Evolutionary conservation across 2,113 vertebrate genomes (phyloP).

Genomic region (Centropristis striata): DNA sequence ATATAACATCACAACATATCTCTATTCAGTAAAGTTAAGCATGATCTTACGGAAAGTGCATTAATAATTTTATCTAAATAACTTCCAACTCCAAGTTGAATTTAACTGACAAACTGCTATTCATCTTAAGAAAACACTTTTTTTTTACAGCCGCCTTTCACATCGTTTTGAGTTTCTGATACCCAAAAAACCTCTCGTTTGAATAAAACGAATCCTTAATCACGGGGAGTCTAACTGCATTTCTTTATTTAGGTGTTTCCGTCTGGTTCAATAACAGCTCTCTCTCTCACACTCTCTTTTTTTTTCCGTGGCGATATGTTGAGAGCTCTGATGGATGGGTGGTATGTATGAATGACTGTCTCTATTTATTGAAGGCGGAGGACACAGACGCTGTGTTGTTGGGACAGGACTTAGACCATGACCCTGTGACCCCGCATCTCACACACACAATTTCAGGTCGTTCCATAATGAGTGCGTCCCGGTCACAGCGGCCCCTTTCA

Average conservation of each 20-base stretch:
- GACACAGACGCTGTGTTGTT: conserved; percentile 85
- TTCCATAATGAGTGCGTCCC: conserved; percentile 77
- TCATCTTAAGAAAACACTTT: not conserved
- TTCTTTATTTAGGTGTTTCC: conserved; percentile 20
- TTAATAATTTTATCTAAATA: not conserved
- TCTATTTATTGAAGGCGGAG: conserved; percentile 86
- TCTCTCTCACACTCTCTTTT: conserved; percentile 33
- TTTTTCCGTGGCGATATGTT: conserved; percentile 65
- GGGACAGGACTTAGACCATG: conserved; percentile 78
- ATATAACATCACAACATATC: not conserved
- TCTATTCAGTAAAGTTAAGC: not conserved
- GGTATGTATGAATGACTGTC: conserved; percentile 83
- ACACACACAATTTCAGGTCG: conserved; percentile 50
- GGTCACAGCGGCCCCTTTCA: conserved; percentile 75
- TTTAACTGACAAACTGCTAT: not conserved
- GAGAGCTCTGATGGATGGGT: conserved; percentile 84
- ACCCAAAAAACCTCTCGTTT: not conserved
- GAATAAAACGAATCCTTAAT: conserved; percentile 5
- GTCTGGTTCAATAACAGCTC: conserved; percentile 53
- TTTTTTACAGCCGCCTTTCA: not conserved
- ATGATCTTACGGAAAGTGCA: too few relatives aligned
- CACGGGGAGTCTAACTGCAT: not conserved
- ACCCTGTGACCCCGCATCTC: conserved; percentile 74
- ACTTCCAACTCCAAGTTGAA: not conserved
- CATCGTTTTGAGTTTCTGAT: not conserved